These are phyloP conservation scores for Matsumurasca onukii DNA, from an alignment of 1,140 invertebrate species.

Conservation along the genomic window DNA sequence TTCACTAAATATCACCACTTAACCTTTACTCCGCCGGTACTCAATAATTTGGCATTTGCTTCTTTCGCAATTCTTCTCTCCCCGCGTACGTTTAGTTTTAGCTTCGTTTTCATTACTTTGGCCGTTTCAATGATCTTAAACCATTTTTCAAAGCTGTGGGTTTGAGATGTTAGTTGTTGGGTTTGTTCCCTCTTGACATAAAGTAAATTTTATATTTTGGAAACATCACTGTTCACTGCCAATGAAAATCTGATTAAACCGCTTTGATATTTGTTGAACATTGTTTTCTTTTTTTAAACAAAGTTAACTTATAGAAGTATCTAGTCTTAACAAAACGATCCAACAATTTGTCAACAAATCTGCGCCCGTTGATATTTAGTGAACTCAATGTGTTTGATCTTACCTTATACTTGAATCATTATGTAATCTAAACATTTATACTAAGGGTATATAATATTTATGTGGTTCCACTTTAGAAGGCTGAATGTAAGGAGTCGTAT, in stretches of 20 bases:
- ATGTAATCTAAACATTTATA: conserved; percentile 26
- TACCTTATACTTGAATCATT: conserved; percentile 19
- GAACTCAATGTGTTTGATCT: conserved; percentile 20
- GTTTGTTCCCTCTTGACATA: no score
- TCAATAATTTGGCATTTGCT: not conserved
- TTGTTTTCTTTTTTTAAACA: no score
- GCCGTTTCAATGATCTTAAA: not conserved
- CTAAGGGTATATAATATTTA: conserved; percentile 25
- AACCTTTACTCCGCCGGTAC: not conserved
- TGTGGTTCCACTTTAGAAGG: conserved; percentile 32
- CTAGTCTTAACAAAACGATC: no score
- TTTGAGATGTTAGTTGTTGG: no score
- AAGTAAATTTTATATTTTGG: no score
- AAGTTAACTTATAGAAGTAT: no score
- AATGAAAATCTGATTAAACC: no score
- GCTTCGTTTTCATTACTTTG: not conserved
- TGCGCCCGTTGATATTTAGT: conserved; percentile 13
- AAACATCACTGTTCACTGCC: no score
- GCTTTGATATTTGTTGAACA: no score
- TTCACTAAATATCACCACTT: conserved; percentile 4
- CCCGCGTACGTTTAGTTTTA: not conserved
- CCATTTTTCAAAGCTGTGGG: not conserved
- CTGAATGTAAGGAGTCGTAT: conserved; percentile 27
- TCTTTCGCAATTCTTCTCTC: not conserved
- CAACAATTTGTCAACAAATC: no score